Conservation (phyloP, 1,140 invertebrate species). For the Diachasma alloeum region DNA sequence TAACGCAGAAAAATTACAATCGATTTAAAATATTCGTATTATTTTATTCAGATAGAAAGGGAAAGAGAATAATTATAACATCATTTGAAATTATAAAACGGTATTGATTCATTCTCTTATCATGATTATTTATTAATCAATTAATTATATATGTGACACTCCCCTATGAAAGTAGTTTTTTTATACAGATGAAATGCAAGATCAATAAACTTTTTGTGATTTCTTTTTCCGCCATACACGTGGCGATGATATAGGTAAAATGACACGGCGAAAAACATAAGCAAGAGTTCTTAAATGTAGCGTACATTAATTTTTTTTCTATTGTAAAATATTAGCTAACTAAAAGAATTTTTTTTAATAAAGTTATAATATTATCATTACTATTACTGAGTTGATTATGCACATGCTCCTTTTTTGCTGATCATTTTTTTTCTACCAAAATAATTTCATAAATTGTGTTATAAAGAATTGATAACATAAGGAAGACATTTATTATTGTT, state of each 20-base stretch:
- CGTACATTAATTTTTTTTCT: slow-evolving; percentile 49
- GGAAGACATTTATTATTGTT: neutral
- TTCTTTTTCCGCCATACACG: slow-evolving; percentile 24
- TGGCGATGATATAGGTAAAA: slow-evolving; percentile 28
- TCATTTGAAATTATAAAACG: too few species aligned
- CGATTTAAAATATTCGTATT: too few species aligned
- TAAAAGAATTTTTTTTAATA: slow-evolving; percentile 38
- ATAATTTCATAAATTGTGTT: neutral
- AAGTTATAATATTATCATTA: slow-evolving; percentile 32
- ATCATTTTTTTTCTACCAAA: slow-evolving; percentile 23
- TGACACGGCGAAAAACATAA: slow-evolving; percentile 29
- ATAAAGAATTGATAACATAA: neutral
- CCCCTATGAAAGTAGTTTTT: too few species aligned
- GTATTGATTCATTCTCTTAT: too few species aligned
- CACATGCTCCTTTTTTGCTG: slow-evolving; percentile 20
- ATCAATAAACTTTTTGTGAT: too few species aligned
- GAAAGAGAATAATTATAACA: too few species aligned
- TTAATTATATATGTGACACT: too few species aligned
- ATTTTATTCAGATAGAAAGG: too few species aligned
- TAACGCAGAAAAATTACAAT: too few species aligned
- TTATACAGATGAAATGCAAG: too few species aligned
- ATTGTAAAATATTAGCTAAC: slow-evolving; percentile 55
- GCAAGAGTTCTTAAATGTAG: slow-evolving; percentile 42
- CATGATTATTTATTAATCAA: too few species aligned
- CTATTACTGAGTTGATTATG: slow-evolving; percentile 30